These are phyloP conservation scores for Aplysina aerophoba DNA, from an alignment of 37 sponge, comb jelly and placozoan genomes.

Conservation along the genomic window DNA sequence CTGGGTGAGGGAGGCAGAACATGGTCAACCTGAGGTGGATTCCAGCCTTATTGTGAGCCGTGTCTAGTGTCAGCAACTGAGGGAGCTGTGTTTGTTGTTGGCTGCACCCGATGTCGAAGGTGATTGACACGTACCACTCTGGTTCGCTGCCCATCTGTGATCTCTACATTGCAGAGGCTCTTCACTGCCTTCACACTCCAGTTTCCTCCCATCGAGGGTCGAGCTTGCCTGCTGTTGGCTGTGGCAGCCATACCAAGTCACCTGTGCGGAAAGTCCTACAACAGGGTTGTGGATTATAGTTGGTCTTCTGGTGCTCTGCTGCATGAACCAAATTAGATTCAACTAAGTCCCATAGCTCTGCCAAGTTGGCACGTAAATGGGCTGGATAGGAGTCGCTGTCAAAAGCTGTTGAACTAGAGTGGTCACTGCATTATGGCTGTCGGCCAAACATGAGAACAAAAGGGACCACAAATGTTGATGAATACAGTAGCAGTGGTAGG, in stretches of 20 bases:
- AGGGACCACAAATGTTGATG: slow-evolving; percentile 40
- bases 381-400: slow-evolving; percentile 2
- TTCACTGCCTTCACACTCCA: too few relatives aligned
- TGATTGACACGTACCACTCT: background rate
- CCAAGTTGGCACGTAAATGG: background rate
- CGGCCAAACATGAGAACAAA: background rate
- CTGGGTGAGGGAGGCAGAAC: too few relatives aligned
- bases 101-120: slow-evolving; percentile 16
- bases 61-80: too few relatives aligned
- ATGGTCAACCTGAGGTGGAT: too few relatives aligned
- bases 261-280: slow-evolving; percentile 30
- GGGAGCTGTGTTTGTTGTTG: too few relatives aligned
- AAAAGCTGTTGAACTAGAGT: background rate
- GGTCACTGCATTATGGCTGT: background rate
- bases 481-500: slow-evolving; percentile 57
- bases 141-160: background rate
- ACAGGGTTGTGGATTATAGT: slow-evolving; percentile 30
- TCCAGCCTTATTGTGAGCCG: too few relatives aligned
- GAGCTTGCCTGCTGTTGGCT: slow-evolving; percentile 70
- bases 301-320: slow-evolving; percentile 30
- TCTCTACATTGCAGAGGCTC: background rate
- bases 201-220: slow-evolving; percentile 71
- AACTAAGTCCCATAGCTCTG: slow-evolving; percentile 52
- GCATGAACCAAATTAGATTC: slow-evolving; percentile 13
- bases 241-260: slow-evolving; percentile 62